Conservation (phyloP, 2,888 invertebrate species). For the Macroteleia sp. region DNA sequence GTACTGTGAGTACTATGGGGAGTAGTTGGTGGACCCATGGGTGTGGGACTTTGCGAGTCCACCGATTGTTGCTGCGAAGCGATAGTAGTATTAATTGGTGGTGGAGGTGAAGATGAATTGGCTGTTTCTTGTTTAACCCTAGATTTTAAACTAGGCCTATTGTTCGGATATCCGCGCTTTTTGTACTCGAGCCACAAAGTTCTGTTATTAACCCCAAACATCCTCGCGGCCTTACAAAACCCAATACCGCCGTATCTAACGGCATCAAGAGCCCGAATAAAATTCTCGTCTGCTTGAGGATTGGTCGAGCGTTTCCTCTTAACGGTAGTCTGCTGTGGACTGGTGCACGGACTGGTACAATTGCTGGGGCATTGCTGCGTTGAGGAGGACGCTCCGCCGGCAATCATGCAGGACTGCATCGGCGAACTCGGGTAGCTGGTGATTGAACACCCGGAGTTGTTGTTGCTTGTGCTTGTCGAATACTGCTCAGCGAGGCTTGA, state of each 20-base stretch:
- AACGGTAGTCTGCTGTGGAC: conserved; percentile 80
- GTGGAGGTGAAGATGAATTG: conserved; percentile 86
- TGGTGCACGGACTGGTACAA: conserved; percentile 83
- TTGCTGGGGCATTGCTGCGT: conserved; percentile 79
- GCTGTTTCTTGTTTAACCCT: conserved; percentile 89
- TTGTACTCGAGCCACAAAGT: conserved; percentile 94
- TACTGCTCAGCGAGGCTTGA: conserved; percentile 85
- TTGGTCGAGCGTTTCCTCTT: conserved; percentile 91
- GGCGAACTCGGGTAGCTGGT: conserved; percentile 78
- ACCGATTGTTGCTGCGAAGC: conserved; percentile 77
- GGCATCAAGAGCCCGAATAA: conserved; percentile 91
- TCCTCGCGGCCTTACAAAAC: conserved; percentile 92
- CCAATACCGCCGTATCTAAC: conserved; percentile 93
- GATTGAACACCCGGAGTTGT: conserved; percentile 81
- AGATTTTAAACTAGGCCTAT: conserved; percentile 90
- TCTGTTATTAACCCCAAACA: conserved; percentile 93
- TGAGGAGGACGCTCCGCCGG: conserved; percentile 77
- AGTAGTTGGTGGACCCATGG: conserved; percentile 75
- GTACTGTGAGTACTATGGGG: conserved; percentile 78
- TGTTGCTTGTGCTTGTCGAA: conserved; percentile 86
- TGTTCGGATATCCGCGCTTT: conserved; percentile 92
- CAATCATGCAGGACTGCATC: conserved; percentile 69
- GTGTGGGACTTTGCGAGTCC: conserved; percentile 84
- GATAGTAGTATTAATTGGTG: conserved; percentile 34
- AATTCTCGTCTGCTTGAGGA: conserved; percentile 93